Evolutionary conservation across 2,113 vertebrate genomes (phyloP), one percentile per base, ranked within the genome.

Genomic region (Ciconia maguari): DNA sequence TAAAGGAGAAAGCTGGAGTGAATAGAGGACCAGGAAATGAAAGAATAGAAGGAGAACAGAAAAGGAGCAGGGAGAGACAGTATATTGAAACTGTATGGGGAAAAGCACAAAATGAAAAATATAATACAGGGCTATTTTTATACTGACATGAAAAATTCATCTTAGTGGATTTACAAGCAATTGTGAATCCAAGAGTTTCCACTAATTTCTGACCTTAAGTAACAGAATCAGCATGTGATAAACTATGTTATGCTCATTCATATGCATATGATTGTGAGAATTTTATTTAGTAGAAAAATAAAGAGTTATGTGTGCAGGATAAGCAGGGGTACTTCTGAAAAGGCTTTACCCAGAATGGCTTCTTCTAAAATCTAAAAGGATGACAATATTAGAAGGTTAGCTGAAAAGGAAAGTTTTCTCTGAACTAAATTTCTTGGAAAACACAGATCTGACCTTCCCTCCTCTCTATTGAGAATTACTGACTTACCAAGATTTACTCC

Each of bases 401-500:
- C 83, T 94, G 78, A 91, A 97, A 97, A 96, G 19, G 76, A 90
- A 86, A 75, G 44, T 36, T 69, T 68, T 96, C 96, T 94, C 86
- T 97, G 81, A 85, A 93, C 84, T 71, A 82, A 77, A 95, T 96
- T 97, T 98, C 97, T 94, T 97, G 89, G 87, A 97, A 98, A 96
- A 96, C 93, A 88, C 41, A 42, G 61, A 48, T 89, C 55, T 95
- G 90, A 89, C 93, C 96, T 94, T 83, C 82, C 36, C 20, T 94
- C 20, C 7, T 84, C 80, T 91, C 79, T 86, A 24, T 82, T 86
- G 81, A 96, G 95, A 97, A 92, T 89, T 95, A 97, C 95, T 96
- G 95, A 92, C 96, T 97, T 97, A 93, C 71, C 25, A 95, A 97
- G 97, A 97, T 98, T 98, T 98, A 97, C 94, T 94, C 89, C 91